Percentiles rank a stretch among this genome's conserved stretches.
Conservation (phyloP, 2,113 vertebrate species). For the Bufo bufo region DNA sequence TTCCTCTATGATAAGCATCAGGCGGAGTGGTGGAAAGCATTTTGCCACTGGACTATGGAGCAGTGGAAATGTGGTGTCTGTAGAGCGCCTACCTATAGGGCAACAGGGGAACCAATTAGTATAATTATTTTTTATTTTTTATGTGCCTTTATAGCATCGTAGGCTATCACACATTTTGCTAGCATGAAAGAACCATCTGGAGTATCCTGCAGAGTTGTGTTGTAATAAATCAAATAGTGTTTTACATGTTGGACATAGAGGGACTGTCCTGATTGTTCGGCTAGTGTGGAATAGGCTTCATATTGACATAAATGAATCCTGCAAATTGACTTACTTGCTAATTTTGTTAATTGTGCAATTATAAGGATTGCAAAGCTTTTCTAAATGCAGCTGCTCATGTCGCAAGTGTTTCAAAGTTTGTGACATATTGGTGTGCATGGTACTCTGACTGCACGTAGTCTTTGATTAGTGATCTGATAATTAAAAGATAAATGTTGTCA, state of each 20-base stretch:
- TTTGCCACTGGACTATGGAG: no score
- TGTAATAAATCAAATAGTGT: conserved; percentile 18
- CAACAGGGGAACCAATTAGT: no score
- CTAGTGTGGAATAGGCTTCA: background rate
- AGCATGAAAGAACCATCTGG: conserved; percentile 30
- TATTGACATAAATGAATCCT: background rate
- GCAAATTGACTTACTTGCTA: conserved; percentile 1
- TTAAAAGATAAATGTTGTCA: background rate
- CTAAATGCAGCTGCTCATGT: conserved; percentile 10
- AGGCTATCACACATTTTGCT: background rate
- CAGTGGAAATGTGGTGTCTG: no score
- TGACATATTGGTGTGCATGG: background rate
- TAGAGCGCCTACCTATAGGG: no score
- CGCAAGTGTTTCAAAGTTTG: background rate
- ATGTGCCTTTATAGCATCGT: background rate
- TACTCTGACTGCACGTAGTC: background rate
- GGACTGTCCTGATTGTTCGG: background rate
- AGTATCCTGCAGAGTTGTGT: conserved; percentile 21
- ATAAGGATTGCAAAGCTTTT: background rate
- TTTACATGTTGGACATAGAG: background rate
- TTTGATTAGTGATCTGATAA: background rate
- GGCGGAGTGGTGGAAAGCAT: no score
- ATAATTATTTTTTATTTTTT: no score
- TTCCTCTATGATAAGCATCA: no score
- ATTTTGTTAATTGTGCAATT: conserved; percentile 45